These are phyloP conservation scores for Neolamprologus modestus DNA, from an alignment of 2,113 vertebrate species.

Conservation along the genomic window DNA sequence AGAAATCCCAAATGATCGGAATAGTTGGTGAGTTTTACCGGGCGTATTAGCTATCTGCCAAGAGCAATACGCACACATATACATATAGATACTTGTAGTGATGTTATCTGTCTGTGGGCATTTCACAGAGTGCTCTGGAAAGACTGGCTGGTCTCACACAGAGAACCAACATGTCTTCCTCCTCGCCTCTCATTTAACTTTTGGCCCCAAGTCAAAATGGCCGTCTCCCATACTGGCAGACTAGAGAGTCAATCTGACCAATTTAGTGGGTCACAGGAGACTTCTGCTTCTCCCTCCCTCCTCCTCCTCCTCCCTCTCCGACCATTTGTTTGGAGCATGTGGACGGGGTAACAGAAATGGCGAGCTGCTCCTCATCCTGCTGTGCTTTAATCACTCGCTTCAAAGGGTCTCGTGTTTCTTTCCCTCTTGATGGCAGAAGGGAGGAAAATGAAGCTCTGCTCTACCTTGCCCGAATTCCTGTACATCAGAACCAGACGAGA, in stretches of 20 bases:
- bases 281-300: conserved; percentile 29
- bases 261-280: conserved; percentile 61
- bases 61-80: background rate
- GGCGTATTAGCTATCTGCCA: background rate
- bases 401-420: conserved; percentile 42
- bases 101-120: background rate
- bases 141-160: conserved; percentile 22
- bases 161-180: conserved; percentile 52
- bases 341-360: conserved; percentile 1
- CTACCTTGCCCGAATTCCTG: conserved; percentile 13
- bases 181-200: conserved; percentile 48
- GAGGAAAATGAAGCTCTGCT: conserved; percentile 14
- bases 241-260: conserved; percentile 56
- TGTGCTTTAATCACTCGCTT: conserved; percentile 61
- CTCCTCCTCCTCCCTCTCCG: background rate
- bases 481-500: conserved; percentile 14
- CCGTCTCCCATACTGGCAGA: conserved; percentile 38
- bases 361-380: conserved; percentile 31
- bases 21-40: background rate
- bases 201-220: conserved; percentile 61
- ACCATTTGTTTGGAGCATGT: conserved; percentile 37
- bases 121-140: conserved; percentile 7
- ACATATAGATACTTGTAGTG: background rate
- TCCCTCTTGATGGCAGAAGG: background rate
- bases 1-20: background rate